phyloP scores from a whole-genome alignment of 2,797 vertebrate species.

The Sebastes kiyomatsui region DNA sequence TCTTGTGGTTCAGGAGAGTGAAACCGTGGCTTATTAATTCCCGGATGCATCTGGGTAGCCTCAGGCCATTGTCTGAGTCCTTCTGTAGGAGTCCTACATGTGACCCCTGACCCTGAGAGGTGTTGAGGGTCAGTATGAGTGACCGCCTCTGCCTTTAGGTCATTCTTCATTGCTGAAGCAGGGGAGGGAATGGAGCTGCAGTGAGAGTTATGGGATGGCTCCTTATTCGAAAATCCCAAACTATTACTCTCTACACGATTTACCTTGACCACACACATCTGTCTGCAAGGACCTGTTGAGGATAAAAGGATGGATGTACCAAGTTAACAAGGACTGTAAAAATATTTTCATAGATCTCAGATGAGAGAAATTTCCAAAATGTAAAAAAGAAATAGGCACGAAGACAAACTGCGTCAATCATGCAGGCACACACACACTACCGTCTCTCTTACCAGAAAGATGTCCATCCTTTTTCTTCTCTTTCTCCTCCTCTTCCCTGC shows the following conservation, averaged over 20 bases:
- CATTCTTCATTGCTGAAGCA: conserved; percentile 39
- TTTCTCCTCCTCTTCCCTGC: conserved; percentile 54
- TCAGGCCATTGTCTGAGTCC: conserved; percentile 43
- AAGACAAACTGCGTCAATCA: neutral
- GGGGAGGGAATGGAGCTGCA: conserved; percentile 19
- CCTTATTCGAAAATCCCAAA: conserved; percentile 56
- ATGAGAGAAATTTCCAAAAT: neutral
- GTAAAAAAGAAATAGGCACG: neutral
- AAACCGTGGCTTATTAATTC: conserved; percentile 40
- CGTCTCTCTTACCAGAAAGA: conserved; percentile 85
- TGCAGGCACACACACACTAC: neutral
- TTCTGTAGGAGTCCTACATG: conserved; percentile 40
- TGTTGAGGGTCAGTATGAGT: conserved; percentile 31
- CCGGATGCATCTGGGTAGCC: conserved; percentile 29
- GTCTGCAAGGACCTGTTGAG: conserved; percentile 77
- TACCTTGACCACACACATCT: conserved; percentile 86
- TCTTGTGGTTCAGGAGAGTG: conserved; percentile 48
- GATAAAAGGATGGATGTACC: neutral
- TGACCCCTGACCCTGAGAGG: conserved; percentile 47
- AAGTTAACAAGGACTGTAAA: neutral
- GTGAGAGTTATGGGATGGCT: conserved; percentile 28
- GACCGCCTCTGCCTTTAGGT: conserved; percentile 37
- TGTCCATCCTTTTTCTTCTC: conserved; percentile 71
- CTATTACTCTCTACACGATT: conserved; percentile 79
- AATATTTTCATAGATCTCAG: neutral